Conservation (phyloP, 1,140 invertebrate genomes). For the Diuraphis noxia region DNA sequence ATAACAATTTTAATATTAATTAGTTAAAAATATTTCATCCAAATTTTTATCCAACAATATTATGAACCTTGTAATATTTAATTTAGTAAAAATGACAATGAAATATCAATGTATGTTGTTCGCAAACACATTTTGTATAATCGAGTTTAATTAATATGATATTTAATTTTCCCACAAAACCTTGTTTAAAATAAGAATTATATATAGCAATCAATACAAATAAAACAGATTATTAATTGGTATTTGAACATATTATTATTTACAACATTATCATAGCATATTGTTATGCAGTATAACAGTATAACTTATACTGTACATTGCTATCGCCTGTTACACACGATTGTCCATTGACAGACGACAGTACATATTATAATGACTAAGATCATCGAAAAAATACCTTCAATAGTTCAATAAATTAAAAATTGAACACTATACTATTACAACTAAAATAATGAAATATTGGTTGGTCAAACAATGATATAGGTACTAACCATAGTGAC, state of each 20-base stretch:
- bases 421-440: background rate
- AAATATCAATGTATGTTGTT: background rate
- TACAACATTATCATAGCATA: background rate
- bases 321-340: too few relatives aligned
- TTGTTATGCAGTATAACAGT: too few relatives aligned
- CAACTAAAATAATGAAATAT: background rate
- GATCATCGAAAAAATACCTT: background rate
- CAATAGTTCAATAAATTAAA: too few relatives aligned
- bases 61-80: background rate
- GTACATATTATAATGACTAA: background rate
- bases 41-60: background rate
- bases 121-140: background rate
- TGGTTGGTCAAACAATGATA: background rate
- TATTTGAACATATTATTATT: background rate
- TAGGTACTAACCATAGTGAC: background rate
- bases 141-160: background rate
- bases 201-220: background rate
- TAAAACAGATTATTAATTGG: background rate
- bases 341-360: too few relatives aligned
- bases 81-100: background rate
- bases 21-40: background rate
- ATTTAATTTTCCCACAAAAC: background rate
- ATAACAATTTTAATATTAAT: background rate
- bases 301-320: background rate
- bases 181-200: background rate